Evolutionary conservation across 2,113 vertebrate species (phyloP), one percentile per base, ranked within the genome.

Genomic region (Oxygymnocypris stewartii): DNA sequence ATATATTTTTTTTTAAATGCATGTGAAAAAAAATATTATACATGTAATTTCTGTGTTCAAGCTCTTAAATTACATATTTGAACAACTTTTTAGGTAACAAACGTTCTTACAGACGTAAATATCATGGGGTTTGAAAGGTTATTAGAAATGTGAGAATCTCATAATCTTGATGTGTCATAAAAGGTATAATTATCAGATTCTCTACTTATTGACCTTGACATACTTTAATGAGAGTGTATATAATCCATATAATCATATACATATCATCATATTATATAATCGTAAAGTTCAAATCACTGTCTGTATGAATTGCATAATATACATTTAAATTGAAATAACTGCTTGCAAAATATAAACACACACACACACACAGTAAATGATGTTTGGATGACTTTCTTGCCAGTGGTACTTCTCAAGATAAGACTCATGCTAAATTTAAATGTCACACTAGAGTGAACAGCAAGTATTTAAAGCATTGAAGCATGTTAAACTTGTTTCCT

Each of bases 401-500:
- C 28, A 31, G 28, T 31, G 28, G 28, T 31, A 31, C 28, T 23
- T 23, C 69, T 40, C 7, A 73, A n/a, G 35, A 25, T 75, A 25
- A 25, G 73, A 25, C 40, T 6, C 23, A 47, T 42, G 71, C 31
- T 28, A 37, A 73, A 40, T 75, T 25, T 12, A 75, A 23, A 76
- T 9, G 44, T 51, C 44, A 77, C 44, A 18, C 42, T 49, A 16
- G 71, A 74, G n/a, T 77, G 44, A 77, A 6, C 74, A 77, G 75
- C 7, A 74, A 49, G 49, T 28, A 28, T 61, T 61, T 49, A 49
- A 75, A 75, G 37, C 57, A 61, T 20, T 77, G 13, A 77, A 49
- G 74, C n/a, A 49, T 77, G 71, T 23, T 42, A 42, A 74, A 74
- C 28, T 20, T 78, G 47, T 8, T 54, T 54, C 76, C 49, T 78